Conservation (phyloP, 1,140 invertebrate genomes). For the Pantala flavescens region DNA sequence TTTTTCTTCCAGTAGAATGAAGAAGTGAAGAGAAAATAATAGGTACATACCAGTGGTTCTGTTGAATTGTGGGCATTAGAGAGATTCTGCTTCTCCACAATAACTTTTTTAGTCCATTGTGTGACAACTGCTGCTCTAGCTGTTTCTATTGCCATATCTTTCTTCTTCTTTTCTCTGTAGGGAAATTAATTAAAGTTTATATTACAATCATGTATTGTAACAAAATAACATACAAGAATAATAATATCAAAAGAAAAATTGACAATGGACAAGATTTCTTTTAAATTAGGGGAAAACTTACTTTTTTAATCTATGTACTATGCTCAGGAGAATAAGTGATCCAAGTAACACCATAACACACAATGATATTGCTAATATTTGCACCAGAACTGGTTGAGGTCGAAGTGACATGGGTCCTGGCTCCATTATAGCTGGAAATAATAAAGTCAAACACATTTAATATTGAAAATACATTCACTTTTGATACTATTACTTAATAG, state of each 20-base stretch:
- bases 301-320: constrained; percentile 30
- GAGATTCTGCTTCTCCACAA: constrained; percentile 64
- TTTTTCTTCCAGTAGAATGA: too few relatives aligned
- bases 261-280: too few relatives aligned
- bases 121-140: constrained; percentile 62
- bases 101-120: constrained; percentile 80
- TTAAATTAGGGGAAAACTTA: constrained; percentile 27
- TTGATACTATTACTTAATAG: too few relatives aligned
- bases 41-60: constrained; percentile 49
- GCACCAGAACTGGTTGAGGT: constrained; percentile 44
- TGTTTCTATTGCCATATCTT: constrained; percentile 64
- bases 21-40: too few relatives aligned
- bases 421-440: not conserved
- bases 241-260: too few relatives aligned
- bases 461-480: too few relatives aligned
- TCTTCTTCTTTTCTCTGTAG: constrained; percentile 57
- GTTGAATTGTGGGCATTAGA: constrained; percentile 41
- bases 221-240: not conserved
- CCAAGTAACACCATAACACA: constrained; percentile 49
- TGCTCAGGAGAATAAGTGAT: constrained; percentile 42
- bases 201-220: too few relatives aligned
- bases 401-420: constrained; percentile 26
- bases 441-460: too few relatives aligned
- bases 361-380: constrained; percentile 45
- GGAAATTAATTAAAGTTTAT: not conserved